Base-by-base conservation (phyloP, 2,113 vertebrate species). In the Setophaga coronata region DNA sequence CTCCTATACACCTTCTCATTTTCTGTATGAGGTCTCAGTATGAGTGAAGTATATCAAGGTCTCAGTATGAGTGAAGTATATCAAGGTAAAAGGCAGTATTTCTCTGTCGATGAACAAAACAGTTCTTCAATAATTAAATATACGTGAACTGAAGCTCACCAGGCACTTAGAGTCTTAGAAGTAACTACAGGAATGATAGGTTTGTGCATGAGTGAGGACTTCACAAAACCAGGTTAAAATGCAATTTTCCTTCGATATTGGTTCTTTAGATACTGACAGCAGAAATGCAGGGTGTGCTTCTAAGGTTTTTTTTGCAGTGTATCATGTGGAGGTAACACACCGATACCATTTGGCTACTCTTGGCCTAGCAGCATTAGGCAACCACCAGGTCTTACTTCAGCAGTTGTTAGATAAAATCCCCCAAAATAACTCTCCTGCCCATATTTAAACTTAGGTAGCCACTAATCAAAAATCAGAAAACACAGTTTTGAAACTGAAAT, bases 111-210 rank as follows among this genome's bases (percentile, higher is more conserved):
- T 51, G 18, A 12, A 57, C 20, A n/a, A 26, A 87, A 51, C 9
- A 73, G 3, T 70, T 42, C 9, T 85, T 93, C 33, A 86, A 8
- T 89, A 95, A 88, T 86, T 82, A 77, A 92, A 50, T 50, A 79
- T 9, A 18, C 0, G 0, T 47, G 25, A 50, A 18, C 12, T 67
- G 47, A 86, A 72, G 38, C 11, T 83, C 33, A 21, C 73, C 9
- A 48, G 34, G 20, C 42, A n/a, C 58, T 73, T 62, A 62, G 18
- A 89, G 11, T 26, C 25, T 23, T 50, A 70, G 33, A 74, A 81
- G 13, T 14, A 89, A 33, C 33, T 67, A 54, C 1, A 6, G 29
- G 60, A 92, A 61, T 60, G n/a, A 31, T 5, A 45, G 9, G 19
- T 48, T 69, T 31, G 10, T 60, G 28, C 7, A 1, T 61, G 29